A percentile compares a stretch with the other conserved stretches of the same genome.
Conservation (phyloP, 2,888 invertebrate species). For the Troides helena region DNA sequence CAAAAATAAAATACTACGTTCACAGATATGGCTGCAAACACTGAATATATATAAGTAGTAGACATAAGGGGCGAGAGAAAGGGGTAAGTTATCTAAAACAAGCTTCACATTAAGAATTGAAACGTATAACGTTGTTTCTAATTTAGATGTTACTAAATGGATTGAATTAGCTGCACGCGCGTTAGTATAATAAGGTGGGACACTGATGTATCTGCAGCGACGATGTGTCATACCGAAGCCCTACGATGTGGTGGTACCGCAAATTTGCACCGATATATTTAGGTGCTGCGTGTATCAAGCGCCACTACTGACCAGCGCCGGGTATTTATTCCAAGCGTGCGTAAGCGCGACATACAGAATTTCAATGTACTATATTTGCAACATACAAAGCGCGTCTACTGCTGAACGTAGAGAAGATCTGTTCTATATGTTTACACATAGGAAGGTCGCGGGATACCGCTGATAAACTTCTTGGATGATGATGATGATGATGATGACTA, state of each 20-base stretch:
- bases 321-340: constrained; percentile 42
- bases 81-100: too few relatives aligned
- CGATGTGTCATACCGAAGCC: constrained; percentile 29
- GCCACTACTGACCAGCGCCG: constrained; percentile 31
- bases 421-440: constrained; percentile 30
- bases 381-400: constrained; percentile 35
- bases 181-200: constrained; percentile 20
- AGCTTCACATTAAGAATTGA: background rate
- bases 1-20: too few relatives aligned
- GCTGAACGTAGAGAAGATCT: background rate
- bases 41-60: too few relatives aligned
- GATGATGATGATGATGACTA: background rate
- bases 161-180: constrained; percentile 1
- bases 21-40: too few relatives aligned
- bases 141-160: background rate
- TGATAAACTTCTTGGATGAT: too few relatives aligned
- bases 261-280: constrained; percentile 40
- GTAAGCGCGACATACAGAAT: constrained; percentile 42
- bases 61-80: too few relatives aligned
- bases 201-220: constrained; percentile 22
- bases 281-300: constrained; percentile 34
- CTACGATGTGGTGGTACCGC: constrained; percentile 36
- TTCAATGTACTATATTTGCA: constrained; percentile 44
- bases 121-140: background rate
- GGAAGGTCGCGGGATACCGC: too few relatives aligned